phyloP scores from a whole-genome alignment of 2,888 invertebrate species.

The Pimpla rufipes region DNA sequence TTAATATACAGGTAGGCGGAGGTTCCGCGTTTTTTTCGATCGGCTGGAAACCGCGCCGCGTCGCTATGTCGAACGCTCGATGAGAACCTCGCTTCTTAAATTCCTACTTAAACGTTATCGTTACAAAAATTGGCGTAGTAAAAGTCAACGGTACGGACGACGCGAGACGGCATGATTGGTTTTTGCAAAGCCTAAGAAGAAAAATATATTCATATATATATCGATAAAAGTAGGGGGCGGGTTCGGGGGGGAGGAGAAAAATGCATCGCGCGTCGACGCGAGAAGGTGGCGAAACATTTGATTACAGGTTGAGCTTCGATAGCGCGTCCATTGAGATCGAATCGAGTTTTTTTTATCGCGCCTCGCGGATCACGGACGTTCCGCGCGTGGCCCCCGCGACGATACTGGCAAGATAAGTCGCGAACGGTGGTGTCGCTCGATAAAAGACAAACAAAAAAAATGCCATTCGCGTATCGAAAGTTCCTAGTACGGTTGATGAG shows the following conservation, averaged over 20 bases:
- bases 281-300: slow-evolving; percentile 45
- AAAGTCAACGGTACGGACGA: slow-evolving; percentile 63
- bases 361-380: not conserved
- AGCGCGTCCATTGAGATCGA: slow-evolving; percentile 55
- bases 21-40: slow-evolving; percentile 41
- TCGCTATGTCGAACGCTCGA: slow-evolving; percentile 26
- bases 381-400: not conserved
- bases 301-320: slow-evolving; percentile 64
- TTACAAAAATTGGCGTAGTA: slow-evolving; percentile 71
- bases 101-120: slow-evolving; percentile 66
- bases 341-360: slow-evolving; percentile 24
- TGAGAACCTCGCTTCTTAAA: slow-evolving; percentile 56
- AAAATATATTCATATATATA: slow-evolving; percentile 27
- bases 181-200: slow-evolving; percentile 52
- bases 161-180: slow-evolving; percentile 46
- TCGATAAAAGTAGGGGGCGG: not conserved
- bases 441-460: not conserved
- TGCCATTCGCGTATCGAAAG: slow-evolving; percentile 19
- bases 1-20: slow-evolving; percentile 67
- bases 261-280: slow-evolving; percentile 50
- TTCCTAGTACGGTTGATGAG: not conserved
- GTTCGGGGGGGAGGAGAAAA: not conserved
- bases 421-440: slow-evolving; percentile 1
- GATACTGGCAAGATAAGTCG: slow-evolving; percentile 11
- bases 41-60: slow-evolving; percentile 29